Evolutionary conservation across 2,797 vertebrate genomes (phyloP).

Genomic region (Carcharodon carcharias): DNA sequence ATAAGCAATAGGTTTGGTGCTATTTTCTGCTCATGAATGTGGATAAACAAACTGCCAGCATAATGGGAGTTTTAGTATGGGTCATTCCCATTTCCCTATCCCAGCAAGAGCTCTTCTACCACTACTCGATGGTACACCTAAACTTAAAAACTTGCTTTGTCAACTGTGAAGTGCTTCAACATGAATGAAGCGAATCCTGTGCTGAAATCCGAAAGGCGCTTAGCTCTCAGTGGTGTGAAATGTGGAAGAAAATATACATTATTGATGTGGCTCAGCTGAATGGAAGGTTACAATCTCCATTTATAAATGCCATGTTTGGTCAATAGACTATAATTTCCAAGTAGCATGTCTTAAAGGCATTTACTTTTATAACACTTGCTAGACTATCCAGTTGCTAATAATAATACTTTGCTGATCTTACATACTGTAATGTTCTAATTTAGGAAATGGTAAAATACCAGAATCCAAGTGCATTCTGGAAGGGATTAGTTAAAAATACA

Average conservation of each 20-base stretch:
- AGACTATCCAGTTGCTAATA: not conserved
- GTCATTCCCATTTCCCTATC: no score
- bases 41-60: no score
- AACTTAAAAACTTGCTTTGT: no score
- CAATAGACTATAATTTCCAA: not conserved
- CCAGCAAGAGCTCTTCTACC: not conserved
- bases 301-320: not conserved
- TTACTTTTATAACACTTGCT: not conserved
- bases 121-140: not conserved
- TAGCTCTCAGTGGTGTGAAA: not conserved
- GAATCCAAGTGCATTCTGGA: slow-evolving; percentile 62
- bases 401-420: slow-evolving; percentile 46
- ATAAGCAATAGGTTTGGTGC: no score
- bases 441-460: slow-evolving; percentile 60
- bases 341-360: not conserved
- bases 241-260: not conserved
- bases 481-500: slow-evolving; percentile 65
- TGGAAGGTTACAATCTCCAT: not conserved
- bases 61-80: no score
- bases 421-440: slow-evolving; percentile 59
- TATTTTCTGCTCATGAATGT: no score
- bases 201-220: no score
- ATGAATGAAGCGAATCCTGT: no score
- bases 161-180: no score
- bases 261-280: not conserved